phyloP scores from a whole-genome alignment of 1,140 invertebrate genomes.

The Fopius arisanus region DNA sequence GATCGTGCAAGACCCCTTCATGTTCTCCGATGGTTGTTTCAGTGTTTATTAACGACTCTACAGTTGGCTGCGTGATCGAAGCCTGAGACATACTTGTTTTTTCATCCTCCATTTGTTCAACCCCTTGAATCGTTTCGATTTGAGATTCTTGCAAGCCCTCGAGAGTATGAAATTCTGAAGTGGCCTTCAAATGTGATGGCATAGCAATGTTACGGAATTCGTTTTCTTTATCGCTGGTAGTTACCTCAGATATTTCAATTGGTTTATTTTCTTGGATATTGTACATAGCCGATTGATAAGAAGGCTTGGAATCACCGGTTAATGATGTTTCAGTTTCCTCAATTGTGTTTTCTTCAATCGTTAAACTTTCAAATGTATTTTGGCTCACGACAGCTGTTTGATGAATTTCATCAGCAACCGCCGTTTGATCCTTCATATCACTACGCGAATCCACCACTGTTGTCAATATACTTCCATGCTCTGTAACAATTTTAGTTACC shows the following conservation, averaged over 20 bases:
- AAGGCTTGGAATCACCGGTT: conserved; percentile 47
- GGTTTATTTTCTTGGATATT: conserved; percentile 58
- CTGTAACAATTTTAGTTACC: conserved; percentile 45
- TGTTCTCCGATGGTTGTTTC: conserved; percentile 55
- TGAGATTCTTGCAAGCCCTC: conserved; percentile 54
- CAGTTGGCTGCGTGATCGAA: conserved; percentile 54
- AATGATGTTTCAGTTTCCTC: conserved; percentile 58
- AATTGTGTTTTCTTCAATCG: conserved; percentile 53
- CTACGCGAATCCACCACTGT: conserved; percentile 53
- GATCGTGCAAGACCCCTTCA: conserved; percentile 40
- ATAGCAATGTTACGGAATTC: conserved; percentile 36
- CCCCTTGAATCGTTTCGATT: conserved; percentile 49
- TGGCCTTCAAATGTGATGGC: conserved; percentile 40
- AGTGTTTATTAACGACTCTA: conserved; percentile 59
- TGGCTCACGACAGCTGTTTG: conserved; percentile 49
- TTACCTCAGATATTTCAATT: conserved; percentile 58
- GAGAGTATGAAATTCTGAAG: conserved; percentile 46
- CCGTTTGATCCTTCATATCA: conserved; percentile 44
- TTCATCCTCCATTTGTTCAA: conserved; percentile 46
- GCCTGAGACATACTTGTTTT: conserved; percentile 49
- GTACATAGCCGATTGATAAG: conserved; percentile 49
- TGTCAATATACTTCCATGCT: conserved; percentile 51
- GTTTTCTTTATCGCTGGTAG: conserved; percentile 58
- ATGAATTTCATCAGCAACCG: conserved; percentile 20
- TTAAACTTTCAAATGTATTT: conserved; percentile 57